phyloP scores from a whole-genome alignment of 2,888 invertebrate species.

The Drosophila quinaria region DNA sequence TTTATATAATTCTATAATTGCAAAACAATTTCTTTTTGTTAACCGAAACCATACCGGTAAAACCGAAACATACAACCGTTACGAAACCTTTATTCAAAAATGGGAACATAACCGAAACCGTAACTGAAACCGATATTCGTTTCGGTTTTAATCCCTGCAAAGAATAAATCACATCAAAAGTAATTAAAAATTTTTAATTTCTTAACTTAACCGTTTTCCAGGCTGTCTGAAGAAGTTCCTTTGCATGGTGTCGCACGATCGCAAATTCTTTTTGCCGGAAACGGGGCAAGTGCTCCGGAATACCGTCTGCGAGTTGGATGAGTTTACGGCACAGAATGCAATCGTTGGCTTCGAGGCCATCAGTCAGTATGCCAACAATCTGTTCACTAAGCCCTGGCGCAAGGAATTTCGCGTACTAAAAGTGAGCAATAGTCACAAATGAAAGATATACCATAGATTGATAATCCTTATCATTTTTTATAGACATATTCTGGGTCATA shows the following conservation, averaged over 20 bases:
- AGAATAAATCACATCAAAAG: no score
- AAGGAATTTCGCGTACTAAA: constrained; percentile 93
- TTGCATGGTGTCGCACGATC: constrained; percentile 91
- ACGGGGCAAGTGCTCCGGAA: constrained; percentile 91
- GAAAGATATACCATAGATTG: not conserved
- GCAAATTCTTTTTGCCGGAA: constrained; percentile 92
- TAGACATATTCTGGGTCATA: constrained; percentile 95
- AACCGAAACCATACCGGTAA: no score
- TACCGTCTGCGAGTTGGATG: constrained; percentile 89
- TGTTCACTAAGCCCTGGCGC: constrained; percentile 95
- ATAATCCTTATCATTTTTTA: constrained; percentile 5
- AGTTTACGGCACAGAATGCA: constrained; percentile 93
- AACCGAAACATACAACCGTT: no score
- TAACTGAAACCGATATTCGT: no score
- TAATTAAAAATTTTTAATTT: no score
- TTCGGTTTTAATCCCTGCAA: no score
- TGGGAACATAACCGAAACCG: no score
- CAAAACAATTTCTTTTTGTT: no score
- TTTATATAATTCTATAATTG: no score
- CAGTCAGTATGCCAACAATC: constrained; percentile 94
- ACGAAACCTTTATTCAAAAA: no score
- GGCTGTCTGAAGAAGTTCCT: constrained; percentile 92
- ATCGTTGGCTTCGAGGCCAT: constrained; percentile 94
- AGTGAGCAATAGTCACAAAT: constrained; percentile 86
- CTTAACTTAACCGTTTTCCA: constrained; percentile 83